Conservation (phyloP, 2,113 vertebrate genomes). For the Arenaria interpres region DNA sequence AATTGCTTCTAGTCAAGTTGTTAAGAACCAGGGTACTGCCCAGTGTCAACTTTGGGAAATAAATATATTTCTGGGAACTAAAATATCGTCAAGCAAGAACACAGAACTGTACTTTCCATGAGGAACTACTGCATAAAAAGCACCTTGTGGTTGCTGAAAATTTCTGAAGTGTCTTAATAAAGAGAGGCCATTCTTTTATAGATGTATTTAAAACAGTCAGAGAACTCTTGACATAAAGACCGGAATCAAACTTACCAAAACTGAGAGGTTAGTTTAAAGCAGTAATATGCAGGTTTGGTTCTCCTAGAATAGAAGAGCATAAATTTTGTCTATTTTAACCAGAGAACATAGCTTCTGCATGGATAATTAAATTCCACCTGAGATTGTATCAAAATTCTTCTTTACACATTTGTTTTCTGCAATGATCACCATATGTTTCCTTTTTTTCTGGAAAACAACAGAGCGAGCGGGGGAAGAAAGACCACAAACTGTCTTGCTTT, state of each 20-base stretch:
- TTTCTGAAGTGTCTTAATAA: background rate
- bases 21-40: background rate
- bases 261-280: background rate
- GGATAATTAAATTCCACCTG: background rate
- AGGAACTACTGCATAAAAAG: background rate
- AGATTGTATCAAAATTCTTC: background rate
- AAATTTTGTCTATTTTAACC: background rate
- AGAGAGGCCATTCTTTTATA: background rate
- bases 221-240: background rate
- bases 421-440: slow-evolving; percentile 14
- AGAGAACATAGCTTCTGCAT: background rate
- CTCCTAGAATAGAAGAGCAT: background rate
- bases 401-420: background rate
- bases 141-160: background rate
- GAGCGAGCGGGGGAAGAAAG: background rate
- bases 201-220: background rate
- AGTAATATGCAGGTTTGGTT: background rate
- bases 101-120: background rate
- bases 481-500: background rate
- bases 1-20: background rate
- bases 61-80: background rate
- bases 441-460: background rate
- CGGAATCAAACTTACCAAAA: background rate
- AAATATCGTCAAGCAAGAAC: background rate
- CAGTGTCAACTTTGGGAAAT: background rate